phyloP scores from a whole-genome alignment of 2,797 vertebrate species.

The Myotis pilosus region DNA sequence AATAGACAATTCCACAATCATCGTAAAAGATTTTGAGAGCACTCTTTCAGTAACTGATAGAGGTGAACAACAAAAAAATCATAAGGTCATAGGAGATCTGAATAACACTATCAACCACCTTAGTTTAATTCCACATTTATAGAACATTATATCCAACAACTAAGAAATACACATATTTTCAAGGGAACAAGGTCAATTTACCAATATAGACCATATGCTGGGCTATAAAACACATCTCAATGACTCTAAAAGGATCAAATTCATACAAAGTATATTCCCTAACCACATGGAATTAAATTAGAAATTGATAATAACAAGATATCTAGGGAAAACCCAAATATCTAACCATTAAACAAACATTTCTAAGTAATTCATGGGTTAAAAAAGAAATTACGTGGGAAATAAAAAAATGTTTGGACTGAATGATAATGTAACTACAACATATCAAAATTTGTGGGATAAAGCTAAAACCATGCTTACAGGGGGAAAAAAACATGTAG shows the following conservation, averaged over 20 bases:
- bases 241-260: not conserved
- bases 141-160: not conserved
- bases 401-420: not conserved
- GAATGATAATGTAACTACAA: not conserved
- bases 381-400: not conserved
- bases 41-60: not conserved
- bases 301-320: not conserved
- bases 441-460: not conserved
- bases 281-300: not conserved
- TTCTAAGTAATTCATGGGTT: not conserved
- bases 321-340: not conserved
- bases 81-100: not conserved
- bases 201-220: not conserved
- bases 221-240: not conserved
- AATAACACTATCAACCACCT: not conserved
- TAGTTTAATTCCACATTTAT: not conserved
- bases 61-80: not conserved
- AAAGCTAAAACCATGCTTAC: not conserved
- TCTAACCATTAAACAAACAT: not conserved
- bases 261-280: not conserved
- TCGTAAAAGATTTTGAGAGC: not conserved
- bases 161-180: not conserved
- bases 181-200: not conserved
- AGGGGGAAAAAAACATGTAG: not conserved
- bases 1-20: not conserved